Evolutionary conservation across 2,113 vertebrate species (phyloP).

Genomic region (Equus quagga): DNA sequence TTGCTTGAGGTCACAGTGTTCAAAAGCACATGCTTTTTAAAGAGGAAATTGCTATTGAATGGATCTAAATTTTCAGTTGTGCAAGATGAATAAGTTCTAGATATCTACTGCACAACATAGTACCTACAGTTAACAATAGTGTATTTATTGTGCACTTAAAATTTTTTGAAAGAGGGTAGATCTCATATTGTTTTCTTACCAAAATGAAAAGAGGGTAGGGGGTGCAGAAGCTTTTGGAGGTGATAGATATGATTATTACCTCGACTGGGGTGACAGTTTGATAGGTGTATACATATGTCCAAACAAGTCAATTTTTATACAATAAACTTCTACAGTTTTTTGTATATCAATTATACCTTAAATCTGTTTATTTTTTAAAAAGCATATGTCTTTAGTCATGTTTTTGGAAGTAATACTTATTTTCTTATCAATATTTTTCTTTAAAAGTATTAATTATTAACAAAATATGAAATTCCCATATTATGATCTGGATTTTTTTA

Average conservation of each 20-base stretch:
- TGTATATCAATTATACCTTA: not conserved
- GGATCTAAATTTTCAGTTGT: not conserved
- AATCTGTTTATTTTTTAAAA: not conserved
- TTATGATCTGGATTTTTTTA: not conserved
- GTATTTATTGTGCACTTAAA: not conserved
- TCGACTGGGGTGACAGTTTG: not conserved
- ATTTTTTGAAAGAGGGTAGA: not conserved
- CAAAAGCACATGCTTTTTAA: not conserved
- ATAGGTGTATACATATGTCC: not conserved
- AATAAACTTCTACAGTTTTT: not conserved
- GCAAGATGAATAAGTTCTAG: not conserved
- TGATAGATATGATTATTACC: not conserved
- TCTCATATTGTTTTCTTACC: not conserved
- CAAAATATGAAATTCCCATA: not conserved
- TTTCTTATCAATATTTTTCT: not conserved
- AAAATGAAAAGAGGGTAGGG: not conserved
- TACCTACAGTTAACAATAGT: not conserved
- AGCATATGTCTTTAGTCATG: not conserved
- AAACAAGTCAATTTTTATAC: not conserved
- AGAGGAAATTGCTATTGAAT: not conserved
- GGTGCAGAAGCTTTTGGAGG: not conserved
- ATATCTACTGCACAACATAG: not conserved
- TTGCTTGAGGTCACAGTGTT: not conserved
- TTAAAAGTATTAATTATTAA: not conserved
- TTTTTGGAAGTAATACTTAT: not conserved